These are phyloP conservation scores for Argyrosomus japonicus DNA, from an alignment of 2,113 vertebrate genomes.

Conservation along the genomic window DNA sequence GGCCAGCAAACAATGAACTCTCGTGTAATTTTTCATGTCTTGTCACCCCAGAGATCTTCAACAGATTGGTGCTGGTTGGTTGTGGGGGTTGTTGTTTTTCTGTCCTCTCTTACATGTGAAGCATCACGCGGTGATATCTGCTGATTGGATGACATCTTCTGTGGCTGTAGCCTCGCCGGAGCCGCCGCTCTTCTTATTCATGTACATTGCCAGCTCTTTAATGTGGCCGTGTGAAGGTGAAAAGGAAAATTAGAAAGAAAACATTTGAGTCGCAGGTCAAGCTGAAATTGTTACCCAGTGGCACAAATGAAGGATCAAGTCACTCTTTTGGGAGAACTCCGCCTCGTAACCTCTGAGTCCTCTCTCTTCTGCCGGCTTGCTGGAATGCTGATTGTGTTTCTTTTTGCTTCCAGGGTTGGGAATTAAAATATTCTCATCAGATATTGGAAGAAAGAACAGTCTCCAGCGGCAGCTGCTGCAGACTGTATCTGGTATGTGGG, in stretches of 20 bases:
- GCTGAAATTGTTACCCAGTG: conserved; percentile 1
- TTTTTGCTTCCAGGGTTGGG: conserved; percentile 32
- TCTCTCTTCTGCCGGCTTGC: conserved; percentile 1
- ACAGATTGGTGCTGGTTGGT: conserved; percentile 27
- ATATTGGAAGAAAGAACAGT: conserved; percentile 30
- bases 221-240: background rate
- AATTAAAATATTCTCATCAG: conserved; percentile 47
- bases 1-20: conserved; percentile 40
- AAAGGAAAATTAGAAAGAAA: conserved; percentile 9
- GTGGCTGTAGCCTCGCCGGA: conserved; percentile 29
- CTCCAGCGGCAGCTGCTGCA: conserved; percentile 19
- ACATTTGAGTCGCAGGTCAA: background rate
- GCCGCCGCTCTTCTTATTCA: conserved; percentile 7
- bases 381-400: conserved; percentile 19
- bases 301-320: conserved; percentile 13
- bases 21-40: conserved; percentile 40
- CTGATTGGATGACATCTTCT: conserved; percentile 33
- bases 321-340: conserved; percentile 4
- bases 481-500: conserved; percentile 19
- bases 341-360: conserved; percentile 9
- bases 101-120: conserved; percentile 3
- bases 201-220: background rate
- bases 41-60: conserved; percentile 36
- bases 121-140: conserved; percentile 15
- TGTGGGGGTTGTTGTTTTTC: conserved; percentile 2